Evolutionary conservation across 2,797 vertebrate species (phyloP).

Genomic region (Nannoperca australis): DNA sequence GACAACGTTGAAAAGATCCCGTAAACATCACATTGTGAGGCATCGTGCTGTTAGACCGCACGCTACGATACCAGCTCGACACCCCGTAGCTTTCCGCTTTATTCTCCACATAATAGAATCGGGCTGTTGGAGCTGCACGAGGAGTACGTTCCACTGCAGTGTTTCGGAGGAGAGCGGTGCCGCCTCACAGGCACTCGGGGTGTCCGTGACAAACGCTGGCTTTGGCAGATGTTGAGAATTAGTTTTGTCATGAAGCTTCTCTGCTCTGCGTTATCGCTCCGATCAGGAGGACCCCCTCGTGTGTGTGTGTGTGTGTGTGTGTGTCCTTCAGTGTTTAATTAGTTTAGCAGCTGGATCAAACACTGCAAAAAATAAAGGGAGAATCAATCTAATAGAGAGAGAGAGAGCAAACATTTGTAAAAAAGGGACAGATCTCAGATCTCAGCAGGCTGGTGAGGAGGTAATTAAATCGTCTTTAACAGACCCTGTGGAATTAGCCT

Average conservation of each 20-base stretch:
- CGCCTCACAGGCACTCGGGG: constrained; percentile 39
- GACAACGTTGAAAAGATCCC: background rate
- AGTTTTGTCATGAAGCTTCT: constrained; percentile 25
- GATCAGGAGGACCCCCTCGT: background rate
- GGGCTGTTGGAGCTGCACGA: constrained; percentile 33
- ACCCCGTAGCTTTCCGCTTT: constrained; percentile 1
- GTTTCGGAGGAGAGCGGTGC: constrained; percentile 29
- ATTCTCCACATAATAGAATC: constrained; percentile 47
- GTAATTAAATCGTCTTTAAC: constrained; percentile 81
- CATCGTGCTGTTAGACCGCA: constrained; percentile 15
- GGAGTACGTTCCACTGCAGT: constrained; percentile 32
- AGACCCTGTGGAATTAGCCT: constrained; percentile 66
- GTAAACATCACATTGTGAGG: constrained; percentile 2
- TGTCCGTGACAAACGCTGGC: constrained; percentile 39
- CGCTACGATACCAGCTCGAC: background rate
- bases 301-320: constrained; percentile 18
- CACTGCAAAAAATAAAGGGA: constrained; percentile 38
- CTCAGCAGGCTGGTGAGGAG: constrained; percentile 61
- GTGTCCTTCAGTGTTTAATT: constrained; percentile 67
- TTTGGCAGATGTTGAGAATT: constrained; percentile 58
- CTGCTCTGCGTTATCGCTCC: background rate
- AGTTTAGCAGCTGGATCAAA: constrained; percentile 71
- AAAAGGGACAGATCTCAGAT: constrained; percentile 66
- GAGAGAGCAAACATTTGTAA: constrained; percentile 33
- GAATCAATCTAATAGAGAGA: constrained; percentile 1